A percentile compares a stretch with the other conserved stretches of the same genome.
phyloP scores from a whole-genome alignment of 2,797 vertebrate genomes.

The Atherinosoma microstoma region DNA sequence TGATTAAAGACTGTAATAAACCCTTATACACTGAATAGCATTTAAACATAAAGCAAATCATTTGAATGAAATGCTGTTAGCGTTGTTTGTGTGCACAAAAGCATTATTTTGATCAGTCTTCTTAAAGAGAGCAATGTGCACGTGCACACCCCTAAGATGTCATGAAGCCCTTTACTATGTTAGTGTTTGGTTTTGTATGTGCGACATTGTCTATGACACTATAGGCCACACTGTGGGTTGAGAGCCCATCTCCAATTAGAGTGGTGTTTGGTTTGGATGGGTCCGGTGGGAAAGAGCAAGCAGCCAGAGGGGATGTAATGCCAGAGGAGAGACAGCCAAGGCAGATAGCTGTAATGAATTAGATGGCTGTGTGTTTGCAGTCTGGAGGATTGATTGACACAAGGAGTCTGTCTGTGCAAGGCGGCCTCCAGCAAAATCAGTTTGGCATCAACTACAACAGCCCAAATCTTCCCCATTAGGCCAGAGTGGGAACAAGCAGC shows the following conservation, averaged over 20 bases:
- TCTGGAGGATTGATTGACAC: constrained; percentile 75
- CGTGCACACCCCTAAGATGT: not conserved
- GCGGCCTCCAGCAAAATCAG: constrained; percentile 70
- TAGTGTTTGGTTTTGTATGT: not conserved
- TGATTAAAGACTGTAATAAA: not conserved
- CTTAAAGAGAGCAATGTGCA: not conserved
- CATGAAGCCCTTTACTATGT: not conserved
- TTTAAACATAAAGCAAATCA: not conserved
- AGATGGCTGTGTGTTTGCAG: constrained; percentile 71
- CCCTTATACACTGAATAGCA: not conserved
- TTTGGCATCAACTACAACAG: constrained; percentile 64
- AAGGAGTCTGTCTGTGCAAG: constrained; percentile 58
- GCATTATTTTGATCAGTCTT: not conserved
- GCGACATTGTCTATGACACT: constrained; percentile 41
- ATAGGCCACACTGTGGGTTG: constrained; percentile 39
- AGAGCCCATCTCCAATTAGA: constrained; percentile 55
- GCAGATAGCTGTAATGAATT: constrained; percentile 73
- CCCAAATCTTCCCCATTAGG: constrained; percentile 66
- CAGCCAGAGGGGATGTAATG: constrained; percentile 64
- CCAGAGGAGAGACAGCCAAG: constrained; percentile 64
- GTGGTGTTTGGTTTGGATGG: constrained; percentile 63
- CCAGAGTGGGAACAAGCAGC: constrained; percentile 43
- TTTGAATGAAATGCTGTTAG: not conserved
- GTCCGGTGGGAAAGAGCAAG: constrained; percentile 47
- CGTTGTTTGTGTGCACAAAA: not conserved